phyloP scores from a whole-genome alignment of 2,797 vertebrate species.

The Chelmon rostratus region DNA sequence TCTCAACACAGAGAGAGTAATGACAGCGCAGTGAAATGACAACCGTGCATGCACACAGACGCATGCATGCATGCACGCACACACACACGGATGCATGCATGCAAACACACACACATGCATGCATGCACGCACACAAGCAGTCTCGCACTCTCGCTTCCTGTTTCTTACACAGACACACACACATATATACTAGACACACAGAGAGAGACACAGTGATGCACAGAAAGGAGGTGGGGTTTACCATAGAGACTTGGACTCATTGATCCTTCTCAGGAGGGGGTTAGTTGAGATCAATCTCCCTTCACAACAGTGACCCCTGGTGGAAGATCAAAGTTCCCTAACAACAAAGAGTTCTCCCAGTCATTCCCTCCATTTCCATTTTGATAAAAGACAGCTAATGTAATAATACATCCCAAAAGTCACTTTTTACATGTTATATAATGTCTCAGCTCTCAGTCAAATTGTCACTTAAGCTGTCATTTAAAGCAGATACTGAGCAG shows the following conservation, averaged over 20 bases:
- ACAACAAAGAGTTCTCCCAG: conserved; percentile 45
- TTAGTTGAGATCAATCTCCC: conserved; percentile 70
- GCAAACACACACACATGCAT: background rate
- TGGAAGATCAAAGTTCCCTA: conserved; percentile 73
- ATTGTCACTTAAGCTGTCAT: background rate
- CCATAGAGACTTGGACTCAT: conserved; percentile 66
- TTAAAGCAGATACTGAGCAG: conserved; percentile 1
- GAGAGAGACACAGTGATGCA: conserved; percentile 45
- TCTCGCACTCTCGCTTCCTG: conserved; percentile 11
- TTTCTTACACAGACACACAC: conserved; percentile 8
- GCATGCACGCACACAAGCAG: background rate
- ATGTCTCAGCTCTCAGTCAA: background rate
- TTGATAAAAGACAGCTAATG: conserved; percentile 6
- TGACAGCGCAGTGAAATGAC: conserved; percentile 40
- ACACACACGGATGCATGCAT: background rate
- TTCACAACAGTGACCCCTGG: conserved; percentile 85
- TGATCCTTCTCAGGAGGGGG: conserved; percentile 73
- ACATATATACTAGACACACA: conserved; percentile 2
- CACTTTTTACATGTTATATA: background rate
- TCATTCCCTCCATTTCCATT: conserved; percentile 9
- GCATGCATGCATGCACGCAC: background rate
- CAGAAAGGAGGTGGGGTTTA: conserved; percentile 34
- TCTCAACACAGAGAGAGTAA: conserved; percentile 40
- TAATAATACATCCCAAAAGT: background rate
- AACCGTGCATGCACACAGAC: background rate